Percentiles rank a stretch among this genome's conserved stretches.
Conservation (phyloP, 1,140 invertebrate species). For the Akabosia matsudoensis region DNA sequence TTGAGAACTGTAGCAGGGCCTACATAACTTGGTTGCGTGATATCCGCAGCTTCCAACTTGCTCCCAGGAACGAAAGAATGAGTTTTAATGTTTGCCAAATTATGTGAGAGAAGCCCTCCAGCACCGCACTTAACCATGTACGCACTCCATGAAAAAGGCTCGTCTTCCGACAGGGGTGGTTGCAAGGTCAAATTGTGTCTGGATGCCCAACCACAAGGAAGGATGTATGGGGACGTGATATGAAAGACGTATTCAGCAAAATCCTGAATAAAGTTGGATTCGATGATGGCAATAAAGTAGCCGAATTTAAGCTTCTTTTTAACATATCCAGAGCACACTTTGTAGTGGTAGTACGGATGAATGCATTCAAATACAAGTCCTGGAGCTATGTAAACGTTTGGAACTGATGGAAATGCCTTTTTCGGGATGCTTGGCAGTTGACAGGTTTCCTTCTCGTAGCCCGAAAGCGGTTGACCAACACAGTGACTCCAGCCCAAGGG, state of each 20-base stretch:
- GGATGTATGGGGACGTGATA: background rate
- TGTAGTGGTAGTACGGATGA: background rate
- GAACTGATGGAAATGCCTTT: background rate
- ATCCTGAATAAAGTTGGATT: background rate
- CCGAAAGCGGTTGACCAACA: background rate
- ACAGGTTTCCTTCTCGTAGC: background rate
- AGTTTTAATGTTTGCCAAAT: background rate
- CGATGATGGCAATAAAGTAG: background rate
- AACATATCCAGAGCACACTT: background rate
- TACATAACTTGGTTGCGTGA: conserved; percentile 22
- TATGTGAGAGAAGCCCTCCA: too few relatives aligned
- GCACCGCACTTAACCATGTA: too few relatives aligned
- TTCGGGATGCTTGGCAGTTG: background rate
- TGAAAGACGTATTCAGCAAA: background rate
- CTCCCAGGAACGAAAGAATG: conserved; percentile 7
- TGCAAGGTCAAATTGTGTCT: background rate
- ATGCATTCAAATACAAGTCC: background rate
- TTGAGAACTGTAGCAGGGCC: conserved; percentile 26
- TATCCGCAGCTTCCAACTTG: conserved; percentile 30
- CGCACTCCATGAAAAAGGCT: background rate
- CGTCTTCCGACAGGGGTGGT: background rate
- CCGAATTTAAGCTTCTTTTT: background rate
- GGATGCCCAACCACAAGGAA: conserved; percentile 2
- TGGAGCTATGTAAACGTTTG: background rate
- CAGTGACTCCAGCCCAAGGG: conserved; percentile 8